These are phyloP conservation scores for Burhinus oedicnemus DNA, from an alignment of 2,113 vertebrate genomes.

Conservation along the genomic window DNA sequence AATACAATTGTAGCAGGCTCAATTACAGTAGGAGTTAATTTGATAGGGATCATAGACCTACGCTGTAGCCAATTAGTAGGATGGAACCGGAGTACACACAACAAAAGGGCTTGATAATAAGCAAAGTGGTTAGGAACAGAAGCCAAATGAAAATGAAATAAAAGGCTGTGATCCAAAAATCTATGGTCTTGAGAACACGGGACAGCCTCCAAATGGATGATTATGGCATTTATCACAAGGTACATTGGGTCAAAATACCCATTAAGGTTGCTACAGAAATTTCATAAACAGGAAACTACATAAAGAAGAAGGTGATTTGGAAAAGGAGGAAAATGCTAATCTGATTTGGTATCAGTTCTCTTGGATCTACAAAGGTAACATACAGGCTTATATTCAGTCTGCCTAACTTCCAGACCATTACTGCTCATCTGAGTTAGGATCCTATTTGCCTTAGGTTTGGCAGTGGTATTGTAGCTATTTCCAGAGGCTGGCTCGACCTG, in stretches of 20 bases:
- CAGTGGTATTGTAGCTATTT: background rate
- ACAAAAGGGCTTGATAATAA: conserved; percentile 59
- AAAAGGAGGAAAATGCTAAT: background rate
- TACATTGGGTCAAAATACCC: conserved; percentile 41
- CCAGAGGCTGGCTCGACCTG: background rate
- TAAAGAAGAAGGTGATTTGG: background rate
- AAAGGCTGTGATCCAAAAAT: conserved; percentile 59
- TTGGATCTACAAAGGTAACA: background rate
- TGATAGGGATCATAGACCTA: conserved; percentile 61
- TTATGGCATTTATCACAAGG: conserved; percentile 49
- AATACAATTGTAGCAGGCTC: background rate
- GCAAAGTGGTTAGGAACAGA: conserved; percentile 55
- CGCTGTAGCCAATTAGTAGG: conserved; percentile 46
- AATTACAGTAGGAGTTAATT: conserved; percentile 56
- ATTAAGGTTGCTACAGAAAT: conserved; percentile 35
- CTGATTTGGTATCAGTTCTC: background rate
- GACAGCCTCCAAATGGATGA: conserved; percentile 52
- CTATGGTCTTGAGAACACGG: conserved; percentile 35
- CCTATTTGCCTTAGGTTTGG: background rate
- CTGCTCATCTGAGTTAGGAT: background rate
- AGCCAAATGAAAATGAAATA: conserved; percentile 71
- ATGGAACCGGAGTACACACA: conserved; percentile 41
- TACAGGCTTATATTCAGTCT: background rate
- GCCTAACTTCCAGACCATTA: background rate
- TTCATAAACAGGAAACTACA: conserved; percentile 29